Evolutionary conservation across 64 coral and sea anemone genomes (phyloP).

Genomic region (Astreopora myriophthalma): DNA sequence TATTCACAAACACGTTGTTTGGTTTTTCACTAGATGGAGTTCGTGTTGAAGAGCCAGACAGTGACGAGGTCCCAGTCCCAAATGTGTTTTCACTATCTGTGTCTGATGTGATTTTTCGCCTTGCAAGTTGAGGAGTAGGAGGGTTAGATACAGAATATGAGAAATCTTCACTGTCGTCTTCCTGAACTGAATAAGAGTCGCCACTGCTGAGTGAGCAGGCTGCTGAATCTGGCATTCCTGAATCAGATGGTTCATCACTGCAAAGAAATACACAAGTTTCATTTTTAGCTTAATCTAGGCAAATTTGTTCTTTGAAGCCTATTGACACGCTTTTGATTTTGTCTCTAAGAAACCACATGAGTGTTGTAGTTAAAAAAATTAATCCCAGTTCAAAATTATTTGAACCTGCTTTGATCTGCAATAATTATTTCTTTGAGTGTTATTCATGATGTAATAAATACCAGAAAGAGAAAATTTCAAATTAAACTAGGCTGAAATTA

Average conservation of each 20-base stretch:
- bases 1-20: slow-evolving; percentile 62
- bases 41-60: slow-evolving; percentile 35
- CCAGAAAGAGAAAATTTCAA: too few species aligned
- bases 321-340: too few species aligned
- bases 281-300: too few species aligned
- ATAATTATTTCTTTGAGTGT: too few species aligned
- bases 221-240: slow-evolving; percentile 55
- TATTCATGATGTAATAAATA: too few species aligned
- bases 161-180: slow-evolving; percentile 78
- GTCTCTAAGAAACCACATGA: too few species aligned
- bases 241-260: not conserved
- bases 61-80: slow-evolving; percentile 66
- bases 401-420: too few species aligned
- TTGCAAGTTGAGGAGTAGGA: slow-evolving; percentile 63
- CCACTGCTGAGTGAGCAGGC: slow-evolving; percentile 75
- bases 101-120: slow-evolving; percentile 56
- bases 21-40: slow-evolving; percentile 52
- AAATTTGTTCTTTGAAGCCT: too few species aligned
- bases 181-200: slow-evolving; percentile 70
- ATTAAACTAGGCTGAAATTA: too few species aligned
- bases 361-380: too few species aligned
- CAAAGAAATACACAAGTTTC: not conserved
- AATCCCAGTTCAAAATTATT: too few species aligned
- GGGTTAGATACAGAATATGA: slow-evolving; percentile 93
- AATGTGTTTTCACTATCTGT: slow-evolving; percentile 79